These are phyloP conservation scores for Florisuga fusca DNA, from an alignment of 2,797 vertebrate species.

Conservation along the genomic window DNA sequence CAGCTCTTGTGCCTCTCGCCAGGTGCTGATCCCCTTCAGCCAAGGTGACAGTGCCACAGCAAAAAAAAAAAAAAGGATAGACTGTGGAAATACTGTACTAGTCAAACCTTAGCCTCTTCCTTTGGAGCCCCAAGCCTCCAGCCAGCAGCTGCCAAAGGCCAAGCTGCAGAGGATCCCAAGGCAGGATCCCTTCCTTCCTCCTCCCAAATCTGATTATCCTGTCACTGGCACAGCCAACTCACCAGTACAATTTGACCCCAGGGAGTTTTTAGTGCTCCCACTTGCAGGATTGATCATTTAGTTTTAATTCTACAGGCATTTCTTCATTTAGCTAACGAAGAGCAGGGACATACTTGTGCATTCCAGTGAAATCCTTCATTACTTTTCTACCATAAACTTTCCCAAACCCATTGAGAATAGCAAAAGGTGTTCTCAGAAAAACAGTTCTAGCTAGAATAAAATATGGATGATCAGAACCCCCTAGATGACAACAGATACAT, in stretches of 20 bases:
- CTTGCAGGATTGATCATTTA: background rate
- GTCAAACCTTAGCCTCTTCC: background rate
- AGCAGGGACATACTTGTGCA: background rate
- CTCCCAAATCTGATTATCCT: background rate
- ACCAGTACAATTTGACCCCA: background rate
- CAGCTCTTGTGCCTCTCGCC: background rate
- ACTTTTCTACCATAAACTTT: background rate
- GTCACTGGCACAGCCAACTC: background rate
- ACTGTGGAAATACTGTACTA: fast-evolving
- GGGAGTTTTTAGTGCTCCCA: background rate
- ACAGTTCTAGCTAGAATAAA: background rate
- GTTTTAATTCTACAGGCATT: background rate
- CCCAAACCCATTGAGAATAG: background rate
- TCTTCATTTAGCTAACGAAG: background rate
- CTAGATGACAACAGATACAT: background rate
- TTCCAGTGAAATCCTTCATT: background rate
- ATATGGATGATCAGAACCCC: background rate
- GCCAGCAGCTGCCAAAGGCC: background rate
- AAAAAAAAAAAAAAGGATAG: background rate
- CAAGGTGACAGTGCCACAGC: background rate
- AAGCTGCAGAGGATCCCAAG: background rate
- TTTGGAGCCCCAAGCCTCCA: background rate
- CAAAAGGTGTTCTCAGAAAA: background rate
- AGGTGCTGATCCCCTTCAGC: background rate
- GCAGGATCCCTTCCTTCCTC: background rate